These are phyloP conservation scores for Plectrocnemia conspersa DNA, from an alignment of 1,140 invertebrate genomes.

Conservation along the genomic window DNA sequence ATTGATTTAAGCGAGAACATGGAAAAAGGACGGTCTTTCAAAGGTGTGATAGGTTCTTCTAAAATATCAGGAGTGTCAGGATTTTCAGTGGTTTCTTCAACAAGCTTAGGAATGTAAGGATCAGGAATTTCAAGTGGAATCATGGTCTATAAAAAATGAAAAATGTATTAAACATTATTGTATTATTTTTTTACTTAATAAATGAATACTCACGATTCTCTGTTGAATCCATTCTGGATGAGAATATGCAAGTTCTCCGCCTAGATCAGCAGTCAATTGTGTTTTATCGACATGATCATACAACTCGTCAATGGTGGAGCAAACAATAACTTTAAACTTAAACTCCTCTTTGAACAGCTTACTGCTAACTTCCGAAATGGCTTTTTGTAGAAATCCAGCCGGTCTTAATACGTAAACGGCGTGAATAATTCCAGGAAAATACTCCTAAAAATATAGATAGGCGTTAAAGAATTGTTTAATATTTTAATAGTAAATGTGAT, in stretches of 20 bases:
- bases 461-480: conserved; percentile 28
- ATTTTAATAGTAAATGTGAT: neutral
- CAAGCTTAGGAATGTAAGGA: neutral
- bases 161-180: neutral
- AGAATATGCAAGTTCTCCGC: conserved; percentile 83
- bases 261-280: conserved; percentile 85
- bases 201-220: conserved; percentile 71
- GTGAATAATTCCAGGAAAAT: conserved; percentile 90
- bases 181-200: neutral
- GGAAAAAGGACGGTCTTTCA: neutral
- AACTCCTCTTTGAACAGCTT: conserved; percentile 93
- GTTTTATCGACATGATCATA: conserved; percentile 78
- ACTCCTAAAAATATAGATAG: conserved; percentile 63
- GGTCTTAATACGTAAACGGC: conserved; percentile 89
- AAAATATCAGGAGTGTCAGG: neutral
- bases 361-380: conserved; percentile 91
- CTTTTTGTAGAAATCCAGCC: conserved; percentile 89
- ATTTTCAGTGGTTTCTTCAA: neutral
- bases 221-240: conserved; percentile 96
- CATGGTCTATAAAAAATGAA: neutral
- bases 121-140: conserved; percentile 8
- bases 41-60: neutral
- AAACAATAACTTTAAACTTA: conserved; percentile 83
- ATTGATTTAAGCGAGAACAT: no score
- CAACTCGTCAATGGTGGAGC: conserved; percentile 75